Evolutionary conservation across 2,888 invertebrate species (phyloP).

Genomic region (Vesta saturnalis): DNA sequence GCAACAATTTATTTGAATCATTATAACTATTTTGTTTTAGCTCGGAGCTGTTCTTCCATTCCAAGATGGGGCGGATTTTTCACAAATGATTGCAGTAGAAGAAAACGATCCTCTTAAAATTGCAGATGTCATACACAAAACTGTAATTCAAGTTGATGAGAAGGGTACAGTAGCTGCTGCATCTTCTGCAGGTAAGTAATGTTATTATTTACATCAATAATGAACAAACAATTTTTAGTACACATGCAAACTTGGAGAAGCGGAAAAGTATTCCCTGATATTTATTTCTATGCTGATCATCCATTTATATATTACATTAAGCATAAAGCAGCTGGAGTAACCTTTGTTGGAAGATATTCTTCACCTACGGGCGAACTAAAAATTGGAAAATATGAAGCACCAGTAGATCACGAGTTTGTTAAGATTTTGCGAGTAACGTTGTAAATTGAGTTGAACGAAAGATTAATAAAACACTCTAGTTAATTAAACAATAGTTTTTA

Average conservation of each 20-base stretch:
- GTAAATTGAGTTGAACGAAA: no score
- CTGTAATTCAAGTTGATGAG: background rate
- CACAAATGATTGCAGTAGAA: slow-evolving; percentile 62
- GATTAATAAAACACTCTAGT: no score
- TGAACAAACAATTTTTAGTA: background rate
- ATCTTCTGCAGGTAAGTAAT: background rate
- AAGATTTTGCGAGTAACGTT: no score
- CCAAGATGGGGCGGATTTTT: background rate
- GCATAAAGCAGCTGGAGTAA: background rate
- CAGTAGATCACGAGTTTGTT: no score
- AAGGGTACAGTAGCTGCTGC: background rate
- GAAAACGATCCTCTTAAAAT: slow-evolving; percentile 16
- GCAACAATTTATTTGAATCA: background rate
- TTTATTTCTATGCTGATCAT: background rate
- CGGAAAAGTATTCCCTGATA: background rate
- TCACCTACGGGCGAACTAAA: no score
- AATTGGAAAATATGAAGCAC: no score
- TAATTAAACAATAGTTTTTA: no score
- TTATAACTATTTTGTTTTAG: background rate
- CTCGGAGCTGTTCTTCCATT: background rate
- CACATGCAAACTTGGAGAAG: background rate
- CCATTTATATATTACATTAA: slow-evolving; percentile 16
- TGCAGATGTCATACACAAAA: slow-evolving; percentile 23
- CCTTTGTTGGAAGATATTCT: slow-evolving; percentile 14
- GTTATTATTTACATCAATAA: background rate